phyloP scores from a whole-genome alignment of 2,113 vertebrate species.

The Blennius ocellaris region DNA sequence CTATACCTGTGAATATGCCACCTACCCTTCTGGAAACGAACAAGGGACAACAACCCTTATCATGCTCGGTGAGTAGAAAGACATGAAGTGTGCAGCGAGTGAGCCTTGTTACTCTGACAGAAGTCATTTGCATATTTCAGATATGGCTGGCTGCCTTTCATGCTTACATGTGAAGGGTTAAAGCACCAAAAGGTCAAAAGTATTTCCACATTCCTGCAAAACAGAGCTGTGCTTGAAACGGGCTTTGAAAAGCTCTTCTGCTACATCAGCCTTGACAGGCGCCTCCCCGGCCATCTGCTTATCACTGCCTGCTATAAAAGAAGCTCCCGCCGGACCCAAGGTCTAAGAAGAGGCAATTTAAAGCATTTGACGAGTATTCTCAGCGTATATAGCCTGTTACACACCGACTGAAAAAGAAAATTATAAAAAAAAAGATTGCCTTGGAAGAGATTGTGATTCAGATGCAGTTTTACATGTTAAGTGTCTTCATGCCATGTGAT shows the following conservation, averaged over 20 bases:
- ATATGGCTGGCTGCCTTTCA: neutral
- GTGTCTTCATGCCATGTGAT: neutral
- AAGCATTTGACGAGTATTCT: slow-evolving; percentile 41
- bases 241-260: slow-evolving; percentile 26
- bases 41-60: slow-evolving; percentile 82
- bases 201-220: slow-evolving; percentile 8
- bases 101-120: neutral
- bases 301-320: slow-evolving; percentile 34
- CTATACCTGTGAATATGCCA: slow-evolving; percentile 89
- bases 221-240: neutral
- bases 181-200: slow-evolving; percentile 17
- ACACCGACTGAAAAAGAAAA: slow-evolving; percentile 7
- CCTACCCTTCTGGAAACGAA: slow-evolving; percentile 87
- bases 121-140: neutral
- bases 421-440: slow-evolving; percentile 2
- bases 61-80: slow-evolving; percentile 79
- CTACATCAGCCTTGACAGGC: slow-evolving; percentile 36
- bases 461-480: neutral
- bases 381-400: slow-evolving; percentile 1
- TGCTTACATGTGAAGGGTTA: neutral
- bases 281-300: slow-evolving; percentile 61
- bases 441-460: neutral
- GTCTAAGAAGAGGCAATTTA: slow-evolving; percentile 47
- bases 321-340: slow-evolving; percentile 16
- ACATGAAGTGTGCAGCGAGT: too few relatives aligned